These are phyloP conservation scores for Typhlichthys subterraneus DNA, from an alignment of 2,797 vertebrate genomes.

Conservation along the genomic window DNA sequence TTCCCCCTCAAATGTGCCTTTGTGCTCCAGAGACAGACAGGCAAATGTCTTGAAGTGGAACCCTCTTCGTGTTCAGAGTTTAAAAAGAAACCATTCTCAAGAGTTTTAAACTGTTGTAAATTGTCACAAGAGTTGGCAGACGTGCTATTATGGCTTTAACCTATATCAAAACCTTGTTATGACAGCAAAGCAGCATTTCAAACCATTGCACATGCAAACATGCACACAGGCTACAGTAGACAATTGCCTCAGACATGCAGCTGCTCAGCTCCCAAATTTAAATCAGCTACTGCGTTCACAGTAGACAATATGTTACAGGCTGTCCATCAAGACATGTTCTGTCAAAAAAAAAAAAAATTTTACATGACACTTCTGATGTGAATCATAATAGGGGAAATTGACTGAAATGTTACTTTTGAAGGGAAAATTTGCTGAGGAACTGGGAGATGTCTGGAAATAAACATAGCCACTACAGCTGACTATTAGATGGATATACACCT, in stretches of 20 bases:
- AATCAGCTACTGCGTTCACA: slow-evolving; percentile 55
- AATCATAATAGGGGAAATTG: slow-evolving; percentile 56
- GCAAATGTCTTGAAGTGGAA: slow-evolving; percentile 1
- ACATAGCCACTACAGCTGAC: slow-evolving; percentile 1
- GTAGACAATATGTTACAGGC: slow-evolving; percentile 74
- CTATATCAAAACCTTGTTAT: slow-evolving; percentile 27
- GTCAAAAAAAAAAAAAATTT: slow-evolving; percentile 64
- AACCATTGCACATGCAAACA: slow-evolving; percentile 15
- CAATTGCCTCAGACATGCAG: slow-evolving; percentile 33
- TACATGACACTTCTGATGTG: slow-evolving; percentile 51
- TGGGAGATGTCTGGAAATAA: slow-evolving; percentile 44
- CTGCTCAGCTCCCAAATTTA: slow-evolving; percentile 34
- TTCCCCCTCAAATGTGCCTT: slow-evolving; percentile 15
- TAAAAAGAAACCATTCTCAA: background rate
- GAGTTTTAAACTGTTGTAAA: slow-evolving; percentile 18
- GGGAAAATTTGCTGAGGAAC: slow-evolving; percentile 41
- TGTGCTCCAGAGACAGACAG: background rate
- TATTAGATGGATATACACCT: background rate
- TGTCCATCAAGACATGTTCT: slow-evolving; percentile 67
- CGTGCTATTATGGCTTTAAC: slow-evolving; percentile 23
- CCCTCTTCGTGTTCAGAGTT: background rate
- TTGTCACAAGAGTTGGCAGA: slow-evolving; percentile 19
- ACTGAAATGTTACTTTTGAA: slow-evolving; percentile 47
- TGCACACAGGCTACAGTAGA: background rate
- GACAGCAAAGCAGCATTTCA: slow-evolving; percentile 28